Evolutionary conservation across 2,113 vertebrate species (phyloP).

Genomic region (Cyanistes caeruleus): DNA sequence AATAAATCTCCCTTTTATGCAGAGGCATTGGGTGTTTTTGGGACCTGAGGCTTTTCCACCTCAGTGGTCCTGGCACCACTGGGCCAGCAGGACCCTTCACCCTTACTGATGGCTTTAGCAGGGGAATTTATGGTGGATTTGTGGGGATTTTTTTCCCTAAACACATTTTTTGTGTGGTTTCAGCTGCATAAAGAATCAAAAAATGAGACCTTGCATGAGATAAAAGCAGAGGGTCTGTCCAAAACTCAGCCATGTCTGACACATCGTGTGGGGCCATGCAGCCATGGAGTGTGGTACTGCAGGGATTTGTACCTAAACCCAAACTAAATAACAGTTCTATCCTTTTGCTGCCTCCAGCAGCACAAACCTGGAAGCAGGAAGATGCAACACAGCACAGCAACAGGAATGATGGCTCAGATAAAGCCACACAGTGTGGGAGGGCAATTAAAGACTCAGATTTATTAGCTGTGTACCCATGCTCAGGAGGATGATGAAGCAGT

Average conservation of each 20-base stretch:
- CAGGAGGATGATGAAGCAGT: neutral
- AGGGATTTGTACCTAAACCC: neutral
- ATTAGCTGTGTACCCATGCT: neutral
- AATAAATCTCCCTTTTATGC: neutral
- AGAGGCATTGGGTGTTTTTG: neutral
- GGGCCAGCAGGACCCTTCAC: fast-evolving
- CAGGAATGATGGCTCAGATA: neutral
- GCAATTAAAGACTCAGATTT: neutral
- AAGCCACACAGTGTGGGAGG: neutral
- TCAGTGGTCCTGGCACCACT: neutral
- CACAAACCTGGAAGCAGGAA: neutral
- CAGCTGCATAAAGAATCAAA: neutral
- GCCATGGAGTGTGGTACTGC: fast-evolving
- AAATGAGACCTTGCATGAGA: neutral
- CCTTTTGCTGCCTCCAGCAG: neutral
- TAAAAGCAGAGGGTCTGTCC: neutral
- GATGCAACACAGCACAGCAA: neutral
- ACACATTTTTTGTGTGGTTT: neutral
- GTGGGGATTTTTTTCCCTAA: fast-evolving
- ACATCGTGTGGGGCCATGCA: fast-evolving
- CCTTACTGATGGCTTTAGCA: neutral
- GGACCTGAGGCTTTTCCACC: neutral
- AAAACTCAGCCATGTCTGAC: neutral
- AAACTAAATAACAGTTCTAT: neutral
- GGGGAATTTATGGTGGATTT: neutral